Evolutionary conservation across 2,888 invertebrate species (phyloP), one percentile per base, ranked within the genome.

Genomic region (Brenthis ino): DNA sequence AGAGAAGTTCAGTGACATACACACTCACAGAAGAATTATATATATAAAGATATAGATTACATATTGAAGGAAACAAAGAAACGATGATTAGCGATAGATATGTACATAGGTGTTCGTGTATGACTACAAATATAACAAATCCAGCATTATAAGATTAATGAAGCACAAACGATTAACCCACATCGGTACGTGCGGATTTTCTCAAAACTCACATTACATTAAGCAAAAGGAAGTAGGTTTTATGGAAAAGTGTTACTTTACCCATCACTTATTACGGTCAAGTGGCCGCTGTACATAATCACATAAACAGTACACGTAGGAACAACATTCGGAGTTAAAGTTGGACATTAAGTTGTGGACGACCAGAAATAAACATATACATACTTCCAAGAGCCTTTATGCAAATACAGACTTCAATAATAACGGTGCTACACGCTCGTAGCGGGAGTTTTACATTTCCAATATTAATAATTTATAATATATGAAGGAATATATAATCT

Each of bases 261-360:
- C 24, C 24, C 58, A 20, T 5, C 48, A 58, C n/a, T 48, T 58
- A 20, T 6, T 51, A 50, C 16, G 33, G 56, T 51, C 11, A 50
- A 61, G 56, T 65, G 60, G 51, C 51, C 37, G 57, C 33, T 20
- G 13, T 48, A n/a, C 47, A 60, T 60, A 60, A 66, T 60, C 48
- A 66, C 14, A 58, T 66, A 66, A 60, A 66, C 66, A 60, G 54
- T 58, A 47, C 53, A 43, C 54, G 66, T 48, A 16, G 43, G 16
- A 56, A 28, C 58, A 58, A 66, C 65, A 66, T 58, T 58, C 28
- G 47, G 24, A 28, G 28, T 28, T 28, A 0, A 28, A 28, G 28
- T 28, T 28, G 28, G 28, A 28, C 28, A 4, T 58, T n/a, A 8
- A 58, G 54, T 47, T 11, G 54, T 16, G 24, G 28, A 48, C 58